Base-by-base conservation (phyloP, 2,113 vertebrate species). In the Irena cyanogastra region DNA sequence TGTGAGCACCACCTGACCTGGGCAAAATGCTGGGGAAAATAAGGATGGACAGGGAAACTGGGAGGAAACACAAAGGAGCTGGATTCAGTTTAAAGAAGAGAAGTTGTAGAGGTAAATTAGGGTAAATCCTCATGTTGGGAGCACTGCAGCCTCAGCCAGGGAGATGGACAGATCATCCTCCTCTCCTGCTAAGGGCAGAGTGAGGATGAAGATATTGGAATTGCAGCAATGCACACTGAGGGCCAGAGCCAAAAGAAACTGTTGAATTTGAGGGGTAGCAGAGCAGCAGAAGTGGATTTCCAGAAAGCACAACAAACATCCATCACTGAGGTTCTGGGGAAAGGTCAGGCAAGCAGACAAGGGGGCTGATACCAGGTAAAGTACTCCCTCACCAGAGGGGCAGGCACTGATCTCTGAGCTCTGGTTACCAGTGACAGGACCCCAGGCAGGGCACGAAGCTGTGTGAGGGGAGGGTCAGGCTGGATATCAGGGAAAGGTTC, bases 1-100 rank as follows among this genome's bases (percentile, higher is more conserved):
- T 22, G 3, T 4, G 33, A 39, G 5, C 63, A 27, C 10, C 11
- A 0, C 0, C n/a, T 21, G 30, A 22, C 5, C 33, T 8, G n/a
- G 15, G 24, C 4, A 4, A 35, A 65, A 4, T 8, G 69, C 30
- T 3, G 3, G 52, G 16, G 11, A 17, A 30, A 21, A 13, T 2
- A 4, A 6, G 6, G 53, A 13, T 39, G 27, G 37, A 1, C 2
- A 21, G 8, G 57, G n/a, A 53, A 87, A 71, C 7, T 16, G 10
- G 6, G 11, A 52, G 66, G 31, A 61, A 61, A 44, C n/a, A 30
- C 15, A n/a, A 44, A 70, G 37, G 4, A 61, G 23, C 11, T 52
- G 31, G 10, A 27, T 53, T 71, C n/a, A 13, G 21, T 22, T 65
- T 27, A 49, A 47, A 69, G 45, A 42, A 15, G 49, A 81, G 16